A percentile compares a stretch with the other conserved stretches of the same genome.
phyloP scores from a whole-genome alignment of 2,113 vertebrate genomes.

The Podilymbus podiceps region DNA sequence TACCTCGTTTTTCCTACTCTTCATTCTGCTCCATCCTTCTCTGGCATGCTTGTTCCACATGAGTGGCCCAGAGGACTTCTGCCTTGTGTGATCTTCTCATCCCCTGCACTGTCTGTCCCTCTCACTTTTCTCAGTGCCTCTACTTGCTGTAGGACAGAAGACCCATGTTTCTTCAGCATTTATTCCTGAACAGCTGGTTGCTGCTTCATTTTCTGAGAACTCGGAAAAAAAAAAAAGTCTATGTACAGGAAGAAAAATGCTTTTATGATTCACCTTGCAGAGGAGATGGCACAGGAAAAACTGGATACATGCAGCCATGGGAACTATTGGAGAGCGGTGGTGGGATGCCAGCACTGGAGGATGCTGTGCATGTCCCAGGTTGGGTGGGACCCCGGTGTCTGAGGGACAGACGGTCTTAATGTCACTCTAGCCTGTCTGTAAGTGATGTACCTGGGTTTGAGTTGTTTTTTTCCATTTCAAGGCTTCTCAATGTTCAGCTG shows the following conservation, averaged over 20 bases:
- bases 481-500: background rate
- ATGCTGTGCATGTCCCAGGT: background rate
- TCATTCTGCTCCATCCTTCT: background rate
- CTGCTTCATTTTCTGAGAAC: background rate
- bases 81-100: background rate
- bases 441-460: background rate
- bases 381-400: background rate
- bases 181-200: background rate
- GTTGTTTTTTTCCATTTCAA: background rate
- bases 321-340: accelerated
- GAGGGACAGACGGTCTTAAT: background rate
- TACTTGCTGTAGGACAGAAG: background rate
- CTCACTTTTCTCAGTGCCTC: background rate
- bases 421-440: background rate
- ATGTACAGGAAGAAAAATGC: background rate
- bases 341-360: background rate
- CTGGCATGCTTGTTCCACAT: background rate
- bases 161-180: background rate
- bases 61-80: background rate
- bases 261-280: background rate
- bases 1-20: background rate
- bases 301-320: background rate
- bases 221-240: background rate
- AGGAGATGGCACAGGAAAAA: background rate
- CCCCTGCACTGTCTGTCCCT: background rate